These are phyloP conservation scores for Eupithecia subfuscata DNA, from an alignment of 2,888 invertebrate species.

Conservation along the genomic window DNA sequence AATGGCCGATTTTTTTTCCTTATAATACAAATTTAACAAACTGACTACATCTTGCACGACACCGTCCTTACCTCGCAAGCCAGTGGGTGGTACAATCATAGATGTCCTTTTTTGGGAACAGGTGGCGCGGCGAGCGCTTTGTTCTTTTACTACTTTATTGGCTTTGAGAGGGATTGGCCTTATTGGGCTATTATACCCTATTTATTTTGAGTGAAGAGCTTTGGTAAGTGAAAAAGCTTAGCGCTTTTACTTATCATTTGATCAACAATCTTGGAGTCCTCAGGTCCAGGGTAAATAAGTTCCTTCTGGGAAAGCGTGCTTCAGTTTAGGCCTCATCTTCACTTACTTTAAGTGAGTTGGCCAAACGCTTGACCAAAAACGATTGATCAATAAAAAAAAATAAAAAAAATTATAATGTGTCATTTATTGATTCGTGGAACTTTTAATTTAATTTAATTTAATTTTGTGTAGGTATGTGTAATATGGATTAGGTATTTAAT, in stretches of 20 bases:
- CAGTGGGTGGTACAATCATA: constrained; percentile 29
- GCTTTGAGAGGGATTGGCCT: neutral
- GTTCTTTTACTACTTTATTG: constrained; percentile 20
- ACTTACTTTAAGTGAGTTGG: too few relatives aligned
- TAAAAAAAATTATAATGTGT: too few relatives aligned
- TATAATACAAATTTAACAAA: neutral
- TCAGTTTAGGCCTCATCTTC: too few relatives aligned
- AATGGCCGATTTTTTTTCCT: neutral
- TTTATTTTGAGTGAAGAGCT: neutral
- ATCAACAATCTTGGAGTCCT: too few relatives aligned
- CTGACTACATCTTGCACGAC: constrained; percentile 13
- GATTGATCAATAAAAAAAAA: too few relatives aligned
- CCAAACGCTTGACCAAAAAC: too few relatives aligned
- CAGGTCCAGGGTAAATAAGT: too few relatives aligned
- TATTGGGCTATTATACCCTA: constrained; percentile 2
- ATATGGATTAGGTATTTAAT: too few relatives aligned
- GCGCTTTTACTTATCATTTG: neutral
- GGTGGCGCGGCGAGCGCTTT: constrained; percentile 25
- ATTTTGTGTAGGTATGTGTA: too few relatives aligned
- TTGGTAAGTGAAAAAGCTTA: neutral
- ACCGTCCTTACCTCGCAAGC: constrained; percentile 24
- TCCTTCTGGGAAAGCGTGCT: too few relatives aligned
- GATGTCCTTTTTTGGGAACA: constrained; percentile 24
- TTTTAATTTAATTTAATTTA: too few relatives aligned
- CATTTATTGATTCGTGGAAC: too few relatives aligned